Base-by-base conservation (phyloP, 2,797 vertebrate species). In the Mareca strepera region DNA sequence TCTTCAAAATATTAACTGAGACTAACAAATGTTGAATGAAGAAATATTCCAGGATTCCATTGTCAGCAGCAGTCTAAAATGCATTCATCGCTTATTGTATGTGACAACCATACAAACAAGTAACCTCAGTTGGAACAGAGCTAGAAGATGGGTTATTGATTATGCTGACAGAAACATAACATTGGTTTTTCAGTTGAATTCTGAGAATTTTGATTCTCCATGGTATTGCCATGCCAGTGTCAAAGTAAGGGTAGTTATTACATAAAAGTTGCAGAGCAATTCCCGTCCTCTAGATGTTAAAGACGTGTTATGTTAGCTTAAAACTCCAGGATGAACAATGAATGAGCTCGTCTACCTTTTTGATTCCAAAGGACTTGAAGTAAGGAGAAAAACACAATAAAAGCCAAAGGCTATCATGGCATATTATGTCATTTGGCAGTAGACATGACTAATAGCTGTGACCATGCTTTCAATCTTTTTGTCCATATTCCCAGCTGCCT, bases 1-100 rank as follows among this genome's bases (percentile, higher is more conserved):
- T 31, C 93, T 89, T 56, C 82, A 96, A 85, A 69, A 55, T 35
- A 78, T 79, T 85, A 88, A 55, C 69, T 46, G 63, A 89, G 37
- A n/a, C 50, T 88, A 88, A 86, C 44, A 89, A 70, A 92, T 70
- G 59, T 17, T 63, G 17, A 35, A 85, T 52, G 64, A 84, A 60
- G 79, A 82, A 87, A 88, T 63, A 75, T 63, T 35, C 74, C 75
- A 50, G 41, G 35, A 52, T 80, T 82, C 77, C 60, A n/a, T 39
- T 75, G 73, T 60, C 59, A 82, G 73, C 59, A 82, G 73, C 43
- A 88, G 37, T 76, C 90, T 70, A 60, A 64, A 66, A n/a, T 76
- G 56, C 12, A 60, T 79, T 81, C n/a, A 39, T 39, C 25, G 9
- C 26, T 88, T 37, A 86, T 63, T 16, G 6, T 26, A 56, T 3